A percentile compares a stretch with the other conserved stretches of the same genome.
Evolutionary conservation across 2,113 vertebrate genomes (phyloP).

Genomic region (Upupa epops): DNA sequence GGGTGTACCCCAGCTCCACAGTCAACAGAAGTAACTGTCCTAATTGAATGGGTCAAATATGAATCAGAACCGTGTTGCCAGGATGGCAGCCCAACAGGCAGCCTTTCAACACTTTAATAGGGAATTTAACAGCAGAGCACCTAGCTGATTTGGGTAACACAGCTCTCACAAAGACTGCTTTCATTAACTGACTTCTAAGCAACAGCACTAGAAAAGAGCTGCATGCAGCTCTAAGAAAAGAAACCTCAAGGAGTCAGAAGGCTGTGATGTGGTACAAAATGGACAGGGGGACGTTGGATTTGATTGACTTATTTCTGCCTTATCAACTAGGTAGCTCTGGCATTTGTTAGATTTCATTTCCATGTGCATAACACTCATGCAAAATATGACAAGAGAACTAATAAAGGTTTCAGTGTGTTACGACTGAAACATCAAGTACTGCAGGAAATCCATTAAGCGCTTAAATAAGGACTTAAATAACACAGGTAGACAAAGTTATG

Average conservation of each 20-base stretch:
- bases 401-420: not conserved
- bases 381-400: not conserved
- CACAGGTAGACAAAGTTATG: not conserved
- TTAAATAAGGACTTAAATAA: not conserved
- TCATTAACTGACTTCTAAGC: slow-evolving; percentile 30
- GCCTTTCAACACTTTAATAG: slow-evolving; percentile 20
- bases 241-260: slow-evolving; percentile 16
- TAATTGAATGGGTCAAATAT: not conserved
- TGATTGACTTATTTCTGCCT: slow-evolving; percentile 49
- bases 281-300: not conserved
- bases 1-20: not conserved
- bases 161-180: not conserved
- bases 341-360: slow-evolving; percentile 46
- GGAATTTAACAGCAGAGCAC: slow-evolving; percentile 18
- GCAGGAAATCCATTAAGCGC: not conserved
- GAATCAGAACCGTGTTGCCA: not conserved
- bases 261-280: slow-evolving; percentile 11
- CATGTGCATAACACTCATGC: not conserved
- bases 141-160: not conserved
- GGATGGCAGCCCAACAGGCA: not conserved
- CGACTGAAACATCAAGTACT: not conserved
- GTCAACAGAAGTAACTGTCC: not conserved
- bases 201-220: slow-evolving; percentile 41
- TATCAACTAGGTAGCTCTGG: slow-evolving; percentile 4
- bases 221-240: slow-evolving; percentile 31